phyloP scores from a whole-genome alignment of 2,888 invertebrate genomes.

The Acleris cristana region DNA sequence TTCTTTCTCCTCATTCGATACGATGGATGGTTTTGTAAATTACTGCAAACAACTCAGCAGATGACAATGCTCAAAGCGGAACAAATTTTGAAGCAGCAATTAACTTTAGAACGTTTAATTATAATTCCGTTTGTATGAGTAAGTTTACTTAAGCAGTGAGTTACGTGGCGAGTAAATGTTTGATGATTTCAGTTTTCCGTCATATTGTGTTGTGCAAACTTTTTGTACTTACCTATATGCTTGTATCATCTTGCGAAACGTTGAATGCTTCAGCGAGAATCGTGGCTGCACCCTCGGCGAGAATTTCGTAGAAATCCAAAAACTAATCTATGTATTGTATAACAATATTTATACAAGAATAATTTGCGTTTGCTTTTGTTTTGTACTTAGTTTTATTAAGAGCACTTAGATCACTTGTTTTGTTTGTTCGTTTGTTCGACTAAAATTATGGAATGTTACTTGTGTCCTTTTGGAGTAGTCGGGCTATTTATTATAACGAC shows the following conservation, averaged over 20 bases:
- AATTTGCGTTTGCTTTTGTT: slow-evolving; percentile 50
- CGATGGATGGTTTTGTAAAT: slow-evolving; percentile 25
- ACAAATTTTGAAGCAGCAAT: slow-evolving; percentile 18
- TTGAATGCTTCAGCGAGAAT: slow-evolving; percentile 51
- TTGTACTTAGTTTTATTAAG: slow-evolving; percentile 60
- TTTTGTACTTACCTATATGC: slow-evolving; percentile 66
- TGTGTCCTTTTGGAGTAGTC: slow-evolving; percentile 62
- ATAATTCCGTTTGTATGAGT: slow-evolving; percentile 5
- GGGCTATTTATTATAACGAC: slow-evolving; percentile 46
- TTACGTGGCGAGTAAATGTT: slow-evolving; percentile 14
- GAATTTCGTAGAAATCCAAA: slow-evolving; percentile 20
- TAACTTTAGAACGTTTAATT: slow-evolving; percentile 15
- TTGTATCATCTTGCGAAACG: slow-evolving; percentile 74
- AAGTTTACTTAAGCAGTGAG: background rate
- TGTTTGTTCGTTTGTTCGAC: slow-evolving; percentile 60
- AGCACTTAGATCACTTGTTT: slow-evolving; percentile 58
- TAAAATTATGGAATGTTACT: slow-evolving; percentile 42
- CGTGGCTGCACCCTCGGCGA: slow-evolving; percentile 8
- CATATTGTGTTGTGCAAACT: background rate
- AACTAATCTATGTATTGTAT: slow-evolving; percentile 29
- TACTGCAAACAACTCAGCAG: slow-evolving; percentile 17
- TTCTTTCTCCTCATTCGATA: slow-evolving; percentile 30
- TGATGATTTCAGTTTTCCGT: slow-evolving; percentile 2
- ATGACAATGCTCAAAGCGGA: slow-evolving; percentile 19
- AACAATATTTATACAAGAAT: slow-evolving; percentile 45